A percentile compares a stretch with the other conserved stretches of the same genome.
Evolutionary conservation across 2,113 vertebrate species (phyloP).

Genomic region (Neomonachus schauinslandi): DNA sequence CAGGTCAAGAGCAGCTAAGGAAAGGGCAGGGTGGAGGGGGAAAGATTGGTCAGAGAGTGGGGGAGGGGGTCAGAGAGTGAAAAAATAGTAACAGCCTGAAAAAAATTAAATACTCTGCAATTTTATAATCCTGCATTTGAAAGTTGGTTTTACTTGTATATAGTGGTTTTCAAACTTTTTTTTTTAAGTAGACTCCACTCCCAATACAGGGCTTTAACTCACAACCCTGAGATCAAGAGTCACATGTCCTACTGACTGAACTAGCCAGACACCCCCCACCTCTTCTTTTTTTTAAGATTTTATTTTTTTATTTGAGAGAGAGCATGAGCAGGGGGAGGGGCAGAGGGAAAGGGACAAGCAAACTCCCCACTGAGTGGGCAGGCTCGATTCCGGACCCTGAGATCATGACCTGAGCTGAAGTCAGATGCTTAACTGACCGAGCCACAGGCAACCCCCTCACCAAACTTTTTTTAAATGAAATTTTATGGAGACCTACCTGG

Average conservation of each 20-base stretch:
- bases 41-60: neutral
- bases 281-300: too few relatives aligned
- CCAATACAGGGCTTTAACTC: neutral
- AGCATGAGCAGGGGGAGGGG: too few relatives aligned
- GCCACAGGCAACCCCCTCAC: too few relatives aligned
- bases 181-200: neutral
- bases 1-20: neutral
- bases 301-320: too few relatives aligned
- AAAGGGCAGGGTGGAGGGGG: neutral
- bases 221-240: neutral
- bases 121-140: slow-evolving; percentile 35
- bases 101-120: neutral
- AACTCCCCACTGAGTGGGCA: too few relatives aligned
- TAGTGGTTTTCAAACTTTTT: neutral
- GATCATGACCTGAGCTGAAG: too few relatives aligned
- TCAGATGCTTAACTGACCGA: too few relatives aligned
- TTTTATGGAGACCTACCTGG: neutral
- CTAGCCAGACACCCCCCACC: too few relatives aligned
- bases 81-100: neutral
- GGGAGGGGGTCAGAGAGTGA: neutral
- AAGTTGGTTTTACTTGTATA: neutral
- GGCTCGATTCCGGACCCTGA: too few relatives aligned
- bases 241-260: neutral
- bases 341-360: too few relatives aligned
- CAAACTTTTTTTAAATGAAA: neutral